Base-by-base conservation (phyloP, 2,113 vertebrate genomes). In the Passer domesticus region DNA sequence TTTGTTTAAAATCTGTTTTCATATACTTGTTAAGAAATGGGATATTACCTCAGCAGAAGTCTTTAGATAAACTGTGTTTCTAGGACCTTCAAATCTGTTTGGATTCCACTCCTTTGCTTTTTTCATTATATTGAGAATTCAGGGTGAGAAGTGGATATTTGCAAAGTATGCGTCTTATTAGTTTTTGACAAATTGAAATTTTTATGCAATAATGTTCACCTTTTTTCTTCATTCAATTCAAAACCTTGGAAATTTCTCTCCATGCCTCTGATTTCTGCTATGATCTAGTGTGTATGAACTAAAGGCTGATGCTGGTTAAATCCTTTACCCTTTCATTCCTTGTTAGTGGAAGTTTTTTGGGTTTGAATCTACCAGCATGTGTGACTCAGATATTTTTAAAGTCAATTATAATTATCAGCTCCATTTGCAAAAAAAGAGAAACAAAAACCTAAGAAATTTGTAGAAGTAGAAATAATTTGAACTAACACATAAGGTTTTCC, bases 101-200 rank as follows among this genome's bases (percentile, higher is more conserved):
- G 25, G 13, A 15, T 75, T 81, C 43, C 6, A 15, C 50, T 50
- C 5, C 19, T 7, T 72, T 30, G 47, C 18, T 53, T 74, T 63
- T 49, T 41, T 66, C 7, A 5, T 67, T 69, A 24, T 58, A 28
- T 10, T 64, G 17, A 56, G 49, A 83, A 64, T 69, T 31, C 23
- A 25, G 2, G 7, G 37, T 37, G 28, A 7, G 4, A 30, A 85
- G 17, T 13, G 3, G 25, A 4, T 35, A 6, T 39, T 13, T 47
- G 44, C 43, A 49, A 55, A 6, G 20, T 55, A 15, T 50, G 11
- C 12, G 6, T 33, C 70, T 55, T 33, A 21, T 6, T 37, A 46
- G 37, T 22, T 33, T 47, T 37, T 9, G 1, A 43, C 20, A 49
- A 64, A 49, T n/a, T 9, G 3, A 0, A 0, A 0, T n/a, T 15